phyloP scores from a whole-genome alignment of 2,113 vertebrate species.

The Spea multiplicata region DNA sequence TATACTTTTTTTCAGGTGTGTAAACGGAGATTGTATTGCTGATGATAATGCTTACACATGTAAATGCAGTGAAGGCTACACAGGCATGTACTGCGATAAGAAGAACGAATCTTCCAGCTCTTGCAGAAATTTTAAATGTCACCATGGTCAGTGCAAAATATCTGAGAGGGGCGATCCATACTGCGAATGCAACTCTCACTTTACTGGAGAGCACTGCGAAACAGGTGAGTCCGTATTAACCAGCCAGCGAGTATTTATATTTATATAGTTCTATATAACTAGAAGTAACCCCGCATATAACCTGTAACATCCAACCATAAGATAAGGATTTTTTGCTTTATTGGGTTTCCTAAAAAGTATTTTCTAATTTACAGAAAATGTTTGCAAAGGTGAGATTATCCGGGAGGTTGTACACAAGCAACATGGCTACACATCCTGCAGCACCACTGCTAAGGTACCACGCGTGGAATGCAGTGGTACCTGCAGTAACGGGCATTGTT shows the following conservation, averaged over 20 bases:
- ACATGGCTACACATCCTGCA: slow-evolving; percentile 78
- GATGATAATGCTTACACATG: slow-evolving; percentile 77
- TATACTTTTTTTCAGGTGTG: slow-evolving; percentile 71
- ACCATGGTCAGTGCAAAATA: slow-evolving; percentile 82
- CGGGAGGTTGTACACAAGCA: slow-evolving; percentile 85
- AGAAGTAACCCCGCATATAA: too few species aligned
- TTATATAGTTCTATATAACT: too few species aligned
- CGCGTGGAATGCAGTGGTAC: slow-evolving; percentile 78
- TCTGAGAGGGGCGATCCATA: slow-evolving; percentile 73
- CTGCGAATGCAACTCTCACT: slow-evolving; percentile 82
- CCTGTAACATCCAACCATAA: too few species aligned
- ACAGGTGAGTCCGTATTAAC: slow-evolving; percentile 68
- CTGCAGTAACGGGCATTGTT: slow-evolving; percentile 81
- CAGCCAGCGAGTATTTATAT: too few species aligned
- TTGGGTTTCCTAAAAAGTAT: neutral
- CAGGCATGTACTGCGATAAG: slow-evolving; percentile 79
- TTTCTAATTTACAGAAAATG: slow-evolving; percentile 66
- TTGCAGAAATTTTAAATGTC: slow-evolving; percentile 82
- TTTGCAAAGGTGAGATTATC: slow-evolving; percentile 82
- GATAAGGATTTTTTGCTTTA: too few species aligned
- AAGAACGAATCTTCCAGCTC: slow-evolving; percentile 72
- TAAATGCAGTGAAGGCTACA: slow-evolving; percentile 81
- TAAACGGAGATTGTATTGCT: slow-evolving; percentile 75
- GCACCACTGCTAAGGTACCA: slow-evolving; percentile 77
- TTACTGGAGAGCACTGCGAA: slow-evolving; percentile 78